These are phyloP conservation scores for Sisor rabdophorus DNA, from an alignment of 2,113 vertebrate species.

Conservation along the genomic window DNA sequence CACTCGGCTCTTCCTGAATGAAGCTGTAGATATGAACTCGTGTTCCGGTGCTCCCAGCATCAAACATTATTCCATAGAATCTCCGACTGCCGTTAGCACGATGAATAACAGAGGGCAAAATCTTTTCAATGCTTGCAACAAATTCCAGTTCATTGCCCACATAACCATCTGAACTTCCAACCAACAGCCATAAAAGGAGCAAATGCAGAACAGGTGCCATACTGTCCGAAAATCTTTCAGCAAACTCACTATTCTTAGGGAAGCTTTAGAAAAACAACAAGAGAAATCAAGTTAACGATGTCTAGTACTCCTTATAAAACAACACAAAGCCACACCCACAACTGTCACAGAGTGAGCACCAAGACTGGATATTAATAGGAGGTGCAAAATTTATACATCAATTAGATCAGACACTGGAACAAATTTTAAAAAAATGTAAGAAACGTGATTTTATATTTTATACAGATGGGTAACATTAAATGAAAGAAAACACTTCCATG, in stretches of 20 bases:
- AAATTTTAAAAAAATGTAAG: no score
- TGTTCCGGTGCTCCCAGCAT: constrained; percentile 95
- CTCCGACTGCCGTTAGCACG: constrained; percentile 75
- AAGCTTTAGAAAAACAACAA: constrained; percentile 15
- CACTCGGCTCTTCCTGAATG: constrained; percentile 78
- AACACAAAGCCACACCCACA: constrained; percentile 14
- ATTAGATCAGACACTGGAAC: no score
- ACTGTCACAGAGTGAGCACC: neutral
- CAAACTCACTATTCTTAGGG: neutral
- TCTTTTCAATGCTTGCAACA: constrained; percentile 60
- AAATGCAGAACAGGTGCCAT: constrained; percentile 19
- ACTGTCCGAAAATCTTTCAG: constrained; percentile 1
- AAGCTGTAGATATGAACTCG: constrained; percentile 94
- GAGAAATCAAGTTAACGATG: neutral
- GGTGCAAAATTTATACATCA: neutral
- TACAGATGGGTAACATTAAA: neutral
- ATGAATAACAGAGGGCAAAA: constrained; percentile 73
- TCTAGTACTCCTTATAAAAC: constrained; percentile 6
- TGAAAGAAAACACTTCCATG: neutral
- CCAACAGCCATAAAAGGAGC: constrained; percentile 50
- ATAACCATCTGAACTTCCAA: constrained; percentile 25
- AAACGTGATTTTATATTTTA: no score
- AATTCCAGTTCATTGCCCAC: constrained; percentile 41
- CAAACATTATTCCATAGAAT: constrained; percentile 94
- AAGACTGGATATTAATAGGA: neutral